phyloP scores from a whole-genome alignment of 2,888 invertebrate species.

The Plagodis pulveraria region DNA sequence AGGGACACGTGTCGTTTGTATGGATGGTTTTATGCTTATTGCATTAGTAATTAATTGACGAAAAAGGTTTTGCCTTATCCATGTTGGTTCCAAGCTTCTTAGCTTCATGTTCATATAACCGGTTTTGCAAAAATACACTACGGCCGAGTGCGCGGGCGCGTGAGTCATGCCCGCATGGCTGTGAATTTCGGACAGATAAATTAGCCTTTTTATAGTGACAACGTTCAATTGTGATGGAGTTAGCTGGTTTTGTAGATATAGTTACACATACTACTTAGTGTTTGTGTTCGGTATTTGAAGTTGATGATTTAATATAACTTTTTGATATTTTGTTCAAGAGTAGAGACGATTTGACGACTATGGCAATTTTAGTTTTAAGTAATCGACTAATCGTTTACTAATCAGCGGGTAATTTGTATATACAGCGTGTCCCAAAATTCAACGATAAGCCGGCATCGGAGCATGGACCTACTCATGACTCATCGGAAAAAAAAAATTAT shows the following conservation, averaged over 20 bases:
- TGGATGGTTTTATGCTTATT: neutral
- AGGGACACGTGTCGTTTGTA: conserved; percentile 19
- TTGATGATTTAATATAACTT: no score
- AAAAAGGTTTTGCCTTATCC: conserved; percentile 46
- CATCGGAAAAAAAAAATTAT: no score
- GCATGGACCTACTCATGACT: no score
- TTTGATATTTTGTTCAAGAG: no score
- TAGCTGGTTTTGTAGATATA: conserved; percentile 29
- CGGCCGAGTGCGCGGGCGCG: conserved; percentile 31
- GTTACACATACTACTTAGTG: no score
- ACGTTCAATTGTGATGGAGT: conserved; percentile 19
- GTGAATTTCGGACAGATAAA: conserved; percentile 50
- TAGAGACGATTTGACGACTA: no score
- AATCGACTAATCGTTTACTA: no score
- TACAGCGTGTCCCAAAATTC: no score
- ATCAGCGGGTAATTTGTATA: no score
- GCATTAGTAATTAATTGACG: neutral
- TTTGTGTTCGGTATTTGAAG: no score
- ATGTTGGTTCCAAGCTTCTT: conserved; percentile 37
- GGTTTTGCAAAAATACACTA: conserved; percentile 56
- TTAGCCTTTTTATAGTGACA: conserved; percentile 39
- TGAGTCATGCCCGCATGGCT: conserved; percentile 53
- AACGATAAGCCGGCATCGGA: no score
- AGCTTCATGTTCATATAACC: conserved; percentile 40
- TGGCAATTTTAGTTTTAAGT: no score